Base-by-base conservation (phyloP, 2,797 vertebrate species). In the Pogonophryne albipinna region DNA sequence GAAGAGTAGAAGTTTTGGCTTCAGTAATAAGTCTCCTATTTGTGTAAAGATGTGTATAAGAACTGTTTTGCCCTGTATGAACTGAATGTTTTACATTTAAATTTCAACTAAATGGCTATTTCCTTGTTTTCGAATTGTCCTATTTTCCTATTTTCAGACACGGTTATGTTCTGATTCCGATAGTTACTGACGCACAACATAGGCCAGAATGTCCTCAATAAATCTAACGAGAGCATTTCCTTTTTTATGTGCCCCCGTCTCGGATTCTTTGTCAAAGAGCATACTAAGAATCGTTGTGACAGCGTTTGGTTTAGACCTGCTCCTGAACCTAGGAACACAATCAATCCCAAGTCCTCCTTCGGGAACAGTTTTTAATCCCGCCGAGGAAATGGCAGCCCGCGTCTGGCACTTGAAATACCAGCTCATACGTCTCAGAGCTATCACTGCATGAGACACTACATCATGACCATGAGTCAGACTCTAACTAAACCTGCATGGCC, bases 401-500 rank as follows among this genome's bases (percentile, higher is more conserved):
- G 67, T 86, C 88, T 87, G 83, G 85, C 80, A 78, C 84, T 89
- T 78, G 85, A 93, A 92, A 87, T 88, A 91, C 87, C 88, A 90
- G 85, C 89, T 89, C 91, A 82, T 90, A 91, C 78, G 88, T 92
- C 91, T 92, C 79, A 80, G 78, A 93, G 90, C 91, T 92, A 89
- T 91, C 91, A 83, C 79, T 74, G 82, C 76, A 81, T 86, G 80
- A 92, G 84, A 91, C 91, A 87, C 90, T 93, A 89, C 91, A 93
- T 93, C 93, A 94, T 80, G 83, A 79, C 85, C 88, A 93, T 90
- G 90, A 93, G 88, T 93, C 91, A 92, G 91, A 77, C 87, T 92
- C 91, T 84, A 93, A 93, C 91, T 91, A 91, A 92, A 93, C 90
- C 90, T 86, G 89, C 89, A 85, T 91, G 87, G 90, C 93, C 93